Conservation (phyloP, 1,140 invertebrate species). For the Rhagoletis pomonella region DNA sequence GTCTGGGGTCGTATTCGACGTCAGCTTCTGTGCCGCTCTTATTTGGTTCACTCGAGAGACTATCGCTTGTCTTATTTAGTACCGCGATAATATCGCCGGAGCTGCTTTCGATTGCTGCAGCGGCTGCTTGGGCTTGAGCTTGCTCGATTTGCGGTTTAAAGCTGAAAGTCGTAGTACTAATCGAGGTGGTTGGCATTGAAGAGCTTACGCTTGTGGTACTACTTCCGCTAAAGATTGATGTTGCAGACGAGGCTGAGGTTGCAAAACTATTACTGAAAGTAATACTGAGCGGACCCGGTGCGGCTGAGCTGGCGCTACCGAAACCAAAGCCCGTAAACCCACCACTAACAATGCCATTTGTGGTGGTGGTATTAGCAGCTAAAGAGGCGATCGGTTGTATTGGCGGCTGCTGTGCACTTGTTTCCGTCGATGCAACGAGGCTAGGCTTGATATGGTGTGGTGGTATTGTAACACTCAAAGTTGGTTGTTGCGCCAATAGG, state of each 20-base stretch:
- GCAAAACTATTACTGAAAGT: conserved; percentile 12
- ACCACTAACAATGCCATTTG: conserved; percentile 25
- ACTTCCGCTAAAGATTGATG: conserved; percentile 40
- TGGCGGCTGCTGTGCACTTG: neutral
- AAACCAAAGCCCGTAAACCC: conserved; percentile 55
- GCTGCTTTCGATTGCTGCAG: conserved; percentile 63
- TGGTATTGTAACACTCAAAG: conserved; percentile 84
- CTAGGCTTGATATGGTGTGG: conserved; percentile 81
- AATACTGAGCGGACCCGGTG: conserved; percentile 29
- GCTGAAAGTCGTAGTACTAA: conserved; percentile 65
- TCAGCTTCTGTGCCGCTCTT: conserved; percentile 61
- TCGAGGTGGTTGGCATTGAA: conserved; percentile 73
- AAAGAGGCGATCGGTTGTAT: neutral
- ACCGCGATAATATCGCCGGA: conserved; percentile 62
- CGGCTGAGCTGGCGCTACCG: conserved; percentile 2
- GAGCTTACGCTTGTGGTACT: neutral
- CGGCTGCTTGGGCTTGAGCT: conserved; percentile 60
- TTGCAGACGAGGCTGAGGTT: conserved; percentile 11
- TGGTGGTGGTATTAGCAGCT: neutral
- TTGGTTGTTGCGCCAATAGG: conserved; percentile 76
- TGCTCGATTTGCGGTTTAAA: conserved; percentile 65
- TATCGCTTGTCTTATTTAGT: conserved; percentile 57
- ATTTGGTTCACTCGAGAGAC: conserved; percentile 59
- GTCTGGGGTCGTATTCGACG: conserved; percentile 86
- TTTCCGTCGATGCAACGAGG: conserved; percentile 57